Conservation (phyloP, 2,113 vertebrate genomes). For the Apaloderma vittatum region DNA sequence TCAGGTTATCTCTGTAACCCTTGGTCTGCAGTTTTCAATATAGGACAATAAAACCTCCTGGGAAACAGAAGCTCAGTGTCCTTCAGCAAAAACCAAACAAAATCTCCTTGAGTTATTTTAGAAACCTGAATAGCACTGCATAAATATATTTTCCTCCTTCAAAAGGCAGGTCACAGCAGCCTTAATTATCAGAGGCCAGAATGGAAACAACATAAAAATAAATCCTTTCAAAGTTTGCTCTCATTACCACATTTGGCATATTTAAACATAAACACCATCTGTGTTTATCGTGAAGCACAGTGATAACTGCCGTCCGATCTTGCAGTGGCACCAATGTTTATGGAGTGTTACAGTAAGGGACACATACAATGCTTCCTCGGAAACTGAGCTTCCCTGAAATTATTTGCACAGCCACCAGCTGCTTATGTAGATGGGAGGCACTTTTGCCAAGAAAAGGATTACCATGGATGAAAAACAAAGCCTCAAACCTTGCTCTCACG, state of each 20-base stretch:
- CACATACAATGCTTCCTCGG: not conserved
- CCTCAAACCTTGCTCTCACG: not conserved
- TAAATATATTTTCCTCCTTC: slow-evolving; percentile 38
- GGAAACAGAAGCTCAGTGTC: not conserved
- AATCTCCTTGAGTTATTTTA: slow-evolving; percentile 21
- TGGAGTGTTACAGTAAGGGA: slow-evolving; percentile 29
- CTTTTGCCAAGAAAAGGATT: slow-evolving; percentile 40
- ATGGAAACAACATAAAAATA: slow-evolving; percentile 61
- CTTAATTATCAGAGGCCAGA: slow-evolving; percentile 45
- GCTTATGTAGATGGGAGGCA: not conserved
- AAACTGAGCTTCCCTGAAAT: slow-evolving; percentile 24
- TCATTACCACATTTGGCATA: slow-evolving; percentile 66
- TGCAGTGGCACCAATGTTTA: slow-evolving; percentile 53
- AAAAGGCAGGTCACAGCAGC: slow-evolving; percentile 46
- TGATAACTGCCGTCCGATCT: not conserved
- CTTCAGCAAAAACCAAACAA: slow-evolving; percentile 9
- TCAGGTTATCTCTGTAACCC: not conserved
- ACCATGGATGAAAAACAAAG: slow-evolving; percentile 6
- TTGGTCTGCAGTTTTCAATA: not conserved
- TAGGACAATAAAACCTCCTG: not conserved
- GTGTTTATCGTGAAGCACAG: slow-evolving; percentile 55
- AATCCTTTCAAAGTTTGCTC: slow-evolving; percentile 57
- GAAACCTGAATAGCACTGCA: slow-evolving; percentile 3
- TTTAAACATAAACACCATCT: slow-evolving; percentile 71
- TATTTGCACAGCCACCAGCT: slow-evolving; percentile 34